Evolutionary conservation across 2,797 vertebrate species (phyloP).

Genomic region (Hippopotamyrus pictus): DNA sequence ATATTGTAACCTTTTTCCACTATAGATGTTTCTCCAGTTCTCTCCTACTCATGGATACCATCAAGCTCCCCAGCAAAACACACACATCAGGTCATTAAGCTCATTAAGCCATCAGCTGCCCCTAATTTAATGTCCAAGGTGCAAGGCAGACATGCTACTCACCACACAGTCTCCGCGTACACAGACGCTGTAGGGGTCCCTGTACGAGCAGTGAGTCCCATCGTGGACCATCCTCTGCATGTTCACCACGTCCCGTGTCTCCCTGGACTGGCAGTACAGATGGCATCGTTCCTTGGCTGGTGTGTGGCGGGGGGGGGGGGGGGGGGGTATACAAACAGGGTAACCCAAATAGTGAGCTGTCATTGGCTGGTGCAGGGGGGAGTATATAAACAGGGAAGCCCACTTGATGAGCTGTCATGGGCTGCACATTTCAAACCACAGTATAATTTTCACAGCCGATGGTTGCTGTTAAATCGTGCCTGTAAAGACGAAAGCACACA

Average conservation of each 20-base stretch:
- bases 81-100: neutral
- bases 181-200: constrained; percentile 86
- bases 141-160: constrained; percentile 38
- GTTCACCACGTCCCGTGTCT: constrained; percentile 75
- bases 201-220: constrained; percentile 92
- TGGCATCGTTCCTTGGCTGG: constrained; percentile 88
- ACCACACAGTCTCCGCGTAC: constrained; percentile 88
- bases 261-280: constrained; percentile 85
- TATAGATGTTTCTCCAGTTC: neutral
- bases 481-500: neutral
- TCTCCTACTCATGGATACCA: neutral
- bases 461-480: neutral
- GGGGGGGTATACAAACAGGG: constrained; percentile 14
- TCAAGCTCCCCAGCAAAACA: neutral
- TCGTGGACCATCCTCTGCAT: constrained; percentile 83
- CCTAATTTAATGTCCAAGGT: neutral
- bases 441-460: neutral
- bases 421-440: neutral
- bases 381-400: neutral
- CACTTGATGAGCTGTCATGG: neutral
- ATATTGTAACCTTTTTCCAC: neutral
- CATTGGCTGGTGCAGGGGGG: neutral
- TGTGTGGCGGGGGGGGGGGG: constrained; percentile 35
- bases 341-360: neutral
- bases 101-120: neutral